These are phyloP conservation scores for Aphelocoma californica DNA, from an alignment of 2,797 vertebrate species.

Conservation along the genomic window DNA sequence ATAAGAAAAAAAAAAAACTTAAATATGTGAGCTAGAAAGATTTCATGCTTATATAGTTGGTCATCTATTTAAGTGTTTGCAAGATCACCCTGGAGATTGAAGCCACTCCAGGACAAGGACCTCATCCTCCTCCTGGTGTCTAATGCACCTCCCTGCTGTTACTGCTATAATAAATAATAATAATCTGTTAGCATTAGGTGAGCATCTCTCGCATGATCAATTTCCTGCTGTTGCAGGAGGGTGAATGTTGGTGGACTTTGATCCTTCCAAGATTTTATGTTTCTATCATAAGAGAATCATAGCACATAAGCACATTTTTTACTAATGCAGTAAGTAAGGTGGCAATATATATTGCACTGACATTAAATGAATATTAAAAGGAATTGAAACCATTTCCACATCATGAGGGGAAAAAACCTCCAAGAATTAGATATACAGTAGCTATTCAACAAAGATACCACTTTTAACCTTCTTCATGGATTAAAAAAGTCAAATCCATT, in stretches of 20 bases:
- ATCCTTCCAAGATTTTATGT: slow-evolving; percentile 71
- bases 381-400: slow-evolving; percentile 63
- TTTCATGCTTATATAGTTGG: neutral
- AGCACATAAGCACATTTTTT: slow-evolving; percentile 73
- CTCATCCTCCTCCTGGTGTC: slow-evolving; percentile 49
- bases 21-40: neutral
- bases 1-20: neutral
- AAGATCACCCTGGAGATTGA: slow-evolving; percentile 59
- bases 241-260: slow-evolving; percentile 70
- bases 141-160: slow-evolving; percentile 62
- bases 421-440: slow-evolving; percentile 26
- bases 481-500: slow-evolving; percentile 2
- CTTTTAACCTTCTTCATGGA: slow-evolving; percentile 47
- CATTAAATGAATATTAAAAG: slow-evolving; percentile 74
- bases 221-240: slow-evolving; percentile 67
- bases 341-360: slow-evolving; percentile 72
- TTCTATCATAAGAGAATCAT: slow-evolving; percentile 72
- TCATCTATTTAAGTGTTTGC: slow-evolving; percentile 50
- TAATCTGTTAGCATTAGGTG: slow-evolving; percentile 69
- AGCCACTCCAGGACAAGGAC: slow-evolving; percentile 62
- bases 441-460: neutral
- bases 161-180: slow-evolving; percentile 72
- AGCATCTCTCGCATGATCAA: slow-evolving; percentile 67
- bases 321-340: slow-evolving; percentile 71
- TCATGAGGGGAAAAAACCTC: slow-evolving; percentile 4